A percentile compares a stretch with the other conserved stretches of the same genome.
Evolutionary conservation across 2,113 vertebrate species (phyloP).

Genomic region (Trochalopteron elliotii): DNA sequence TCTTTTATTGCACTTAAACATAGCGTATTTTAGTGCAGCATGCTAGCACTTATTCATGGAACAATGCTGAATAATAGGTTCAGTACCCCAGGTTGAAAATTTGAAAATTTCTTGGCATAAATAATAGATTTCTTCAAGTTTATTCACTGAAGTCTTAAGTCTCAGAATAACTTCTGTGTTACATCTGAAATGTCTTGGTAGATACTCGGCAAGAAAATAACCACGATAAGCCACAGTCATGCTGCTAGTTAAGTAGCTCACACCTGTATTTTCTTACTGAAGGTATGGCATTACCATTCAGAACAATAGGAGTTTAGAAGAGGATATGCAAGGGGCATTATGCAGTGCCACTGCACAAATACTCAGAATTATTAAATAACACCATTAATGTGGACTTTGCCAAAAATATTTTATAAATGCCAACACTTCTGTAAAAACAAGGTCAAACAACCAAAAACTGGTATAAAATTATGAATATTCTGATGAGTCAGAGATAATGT

Average conservation of each 20-base stretch:
- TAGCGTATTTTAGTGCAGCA: neutral
- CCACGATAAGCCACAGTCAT: neutral
- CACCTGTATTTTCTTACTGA: neutral
- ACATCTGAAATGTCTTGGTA: neutral
- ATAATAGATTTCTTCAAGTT: constrained; percentile 31
- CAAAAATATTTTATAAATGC: neutral
- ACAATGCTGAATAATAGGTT: neutral
- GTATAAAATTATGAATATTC: neutral
- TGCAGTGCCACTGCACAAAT: neutral
- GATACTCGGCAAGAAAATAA: neutral
- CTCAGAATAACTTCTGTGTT: neutral
- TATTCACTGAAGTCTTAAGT: neutral
- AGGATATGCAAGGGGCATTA: neutral
- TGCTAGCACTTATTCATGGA: neutral
- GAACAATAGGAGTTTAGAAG: neutral
- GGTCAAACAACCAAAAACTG: neutral
- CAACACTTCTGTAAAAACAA: neutral
- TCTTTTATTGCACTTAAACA: neutral
- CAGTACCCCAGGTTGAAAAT: neutral
- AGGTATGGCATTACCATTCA: neutral
- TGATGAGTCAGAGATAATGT: neutral
- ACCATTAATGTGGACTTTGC: neutral
- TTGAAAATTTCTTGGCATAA: constrained; percentile 21
- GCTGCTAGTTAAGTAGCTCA: neutral
- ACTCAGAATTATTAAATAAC: neutral